Conservation (phyloP, 2,797 vertebrate species). For the Pangasius djambal region DNA sequence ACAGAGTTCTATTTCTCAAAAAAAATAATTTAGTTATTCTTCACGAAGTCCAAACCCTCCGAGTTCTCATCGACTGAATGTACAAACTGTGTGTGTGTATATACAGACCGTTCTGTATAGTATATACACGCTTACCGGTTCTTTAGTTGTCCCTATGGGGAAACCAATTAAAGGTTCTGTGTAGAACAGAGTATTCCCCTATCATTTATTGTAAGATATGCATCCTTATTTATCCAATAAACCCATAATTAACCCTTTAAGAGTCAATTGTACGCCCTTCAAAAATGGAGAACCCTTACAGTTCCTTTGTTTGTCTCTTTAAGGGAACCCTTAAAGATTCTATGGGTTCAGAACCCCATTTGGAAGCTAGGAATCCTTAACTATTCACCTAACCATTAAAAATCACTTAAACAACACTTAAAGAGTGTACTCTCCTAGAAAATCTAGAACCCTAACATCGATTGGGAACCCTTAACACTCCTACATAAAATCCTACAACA, state of each 20-base stretch:
- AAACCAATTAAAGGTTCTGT: background rate
- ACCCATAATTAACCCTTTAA: background rate
- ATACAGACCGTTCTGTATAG: background rate
- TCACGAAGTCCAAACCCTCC: background rate
- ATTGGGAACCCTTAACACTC: background rate
- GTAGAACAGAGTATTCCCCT: too few relatives aligned
- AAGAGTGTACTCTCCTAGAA: background rate
- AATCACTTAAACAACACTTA: background rate
- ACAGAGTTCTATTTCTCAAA: background rate
- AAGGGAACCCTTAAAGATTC: background rate
- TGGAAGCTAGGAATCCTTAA: background rate
- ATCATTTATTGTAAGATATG: background rate
- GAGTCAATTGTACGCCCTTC: background rate
- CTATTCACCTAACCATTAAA: background rate
- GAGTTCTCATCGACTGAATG: background rate
- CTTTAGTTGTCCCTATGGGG: too few relatives aligned
- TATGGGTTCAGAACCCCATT: background rate
- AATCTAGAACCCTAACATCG: background rate
- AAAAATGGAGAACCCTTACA: background rate
- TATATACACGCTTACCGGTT: background rate
- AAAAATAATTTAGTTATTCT: background rate
- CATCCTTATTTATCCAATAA: background rate
- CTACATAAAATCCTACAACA: background rate
- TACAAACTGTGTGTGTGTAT: background rate
- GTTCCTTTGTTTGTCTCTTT: background rate